Base-by-base conservation (phyloP, 2,797 vertebrate genomes). In the Acanthurus tractus region DNA sequence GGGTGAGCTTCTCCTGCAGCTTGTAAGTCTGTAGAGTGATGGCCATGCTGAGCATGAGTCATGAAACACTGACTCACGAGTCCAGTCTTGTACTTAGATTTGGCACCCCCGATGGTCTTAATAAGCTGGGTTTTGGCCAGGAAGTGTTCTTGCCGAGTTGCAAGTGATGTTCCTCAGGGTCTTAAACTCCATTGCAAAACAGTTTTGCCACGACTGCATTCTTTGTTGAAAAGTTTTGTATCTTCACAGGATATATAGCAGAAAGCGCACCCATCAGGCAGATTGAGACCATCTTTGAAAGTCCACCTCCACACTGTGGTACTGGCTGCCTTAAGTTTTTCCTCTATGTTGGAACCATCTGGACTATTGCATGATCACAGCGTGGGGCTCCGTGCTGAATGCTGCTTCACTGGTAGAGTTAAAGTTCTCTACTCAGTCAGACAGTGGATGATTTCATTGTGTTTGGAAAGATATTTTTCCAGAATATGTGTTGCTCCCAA, bases 321-420 rank as follows among this genome's bases (percentile, higher is more conserved):
- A 68, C 83, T 82, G 72, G 58, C 82, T 89, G 88, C 76, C 70
- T 82, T 85, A 38, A 70, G 80, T 81, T 79, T 83, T 82, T 63
- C 14, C 71, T 90, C 73, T 14, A 22, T 62, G 78, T 73, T 79
- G 81, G 79, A 92, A 88, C 85, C 86, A 90, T 92, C 87, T 90
- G 87, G 86, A 83, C 85, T 55, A 76, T 85, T 65, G 78, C 81
- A 48, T 81, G 81, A 75, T 80, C 86, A 86, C 85, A 92, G 80
- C 78, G 23, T 78, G 87, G 68, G 70, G 56, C 68, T 67, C 48
- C 83, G 71, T 50, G 81, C 71, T 63, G 82, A 86, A 79, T 52
- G 69, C 68, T 79, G 81, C 58, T 86, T 87, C 64, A 17, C 42
- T 75, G 70, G 61, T 78, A 44, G 71, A 84, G 67, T 75, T 86